Evolutionary conservation across 2,113 vertebrate species (phyloP), one percentile per base, ranked within the genome.

Genomic region (Mormoops blainvillei): DNA sequence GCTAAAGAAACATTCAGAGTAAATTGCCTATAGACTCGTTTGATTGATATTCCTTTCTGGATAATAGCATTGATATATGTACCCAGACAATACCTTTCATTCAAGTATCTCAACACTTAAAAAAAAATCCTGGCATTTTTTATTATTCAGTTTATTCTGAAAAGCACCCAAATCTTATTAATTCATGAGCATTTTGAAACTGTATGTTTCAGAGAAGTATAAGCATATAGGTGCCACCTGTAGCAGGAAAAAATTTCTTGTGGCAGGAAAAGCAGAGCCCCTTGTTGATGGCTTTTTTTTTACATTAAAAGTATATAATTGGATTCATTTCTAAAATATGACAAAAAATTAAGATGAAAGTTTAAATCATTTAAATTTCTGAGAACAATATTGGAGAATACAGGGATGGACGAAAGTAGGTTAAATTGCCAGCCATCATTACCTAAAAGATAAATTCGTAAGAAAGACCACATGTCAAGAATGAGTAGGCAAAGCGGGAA

Each of bases 1-100:
- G 91, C 85, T 96, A 86, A 96, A 74, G 88, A 96, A 97, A 96
- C 92, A 97, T 95, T 95, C 87, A 91, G 73, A 94, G 95, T 92
- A 97, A 96, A 96, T 95, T 96, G 45, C 95, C 74, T 65, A 38
- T 94, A 82, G 56, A 82, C 31, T 95, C n/a, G 52, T 89, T 95
- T 83, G 93, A 82, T 83, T 91, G 50, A 33, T 95, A 45, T 45
- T 38, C n/a, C 78, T 96, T 84, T 67, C 78, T 83, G 82, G 85
- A 94, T 85, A 91, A 96, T 76, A 92, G 33, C 58, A 82, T 33
- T 74, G 76, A 88, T 73, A 20, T 82, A 45, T 65, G 11, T 65
- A 91, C 52, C 52, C 26, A 71, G 84, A 48, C 3, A 89, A 83
- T 87, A 76, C 15, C 48, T 89, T 90, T 87, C 48, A 65, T 84